phyloP scores from a whole-genome alignment of 2,113 vertebrate genomes.

The Trematomus loennbergii region DNA sequence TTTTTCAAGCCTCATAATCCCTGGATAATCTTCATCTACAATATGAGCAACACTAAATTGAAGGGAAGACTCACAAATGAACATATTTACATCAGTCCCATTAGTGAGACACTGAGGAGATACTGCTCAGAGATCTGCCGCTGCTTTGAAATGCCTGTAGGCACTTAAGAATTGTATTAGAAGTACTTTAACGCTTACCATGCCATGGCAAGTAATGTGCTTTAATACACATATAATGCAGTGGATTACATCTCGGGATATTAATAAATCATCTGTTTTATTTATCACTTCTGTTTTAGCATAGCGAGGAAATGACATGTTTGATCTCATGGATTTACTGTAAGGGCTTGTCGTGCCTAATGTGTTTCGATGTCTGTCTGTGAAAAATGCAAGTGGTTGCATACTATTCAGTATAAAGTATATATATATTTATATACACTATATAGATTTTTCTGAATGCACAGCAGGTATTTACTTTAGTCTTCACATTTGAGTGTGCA shows the following conservation, averaged over 20 bases:
- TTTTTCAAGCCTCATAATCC: constrained; percentile 78
- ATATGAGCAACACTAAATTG: constrained; percentile 79
- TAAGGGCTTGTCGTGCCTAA: constrained; percentile 41
- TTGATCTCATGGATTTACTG: constrained; percentile 70
- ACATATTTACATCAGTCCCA: constrained; percentile 85
- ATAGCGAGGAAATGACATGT: constrained; percentile 69
- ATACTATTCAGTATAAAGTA: no score
- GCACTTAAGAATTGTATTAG: constrained; percentile 81
- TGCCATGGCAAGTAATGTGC: constrained; percentile 76
- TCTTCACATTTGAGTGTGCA: neutral
- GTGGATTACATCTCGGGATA: constrained; percentile 78
- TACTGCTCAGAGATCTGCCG: constrained; percentile 64
- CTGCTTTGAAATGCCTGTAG: constrained; percentile 76
- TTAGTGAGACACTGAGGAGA: constrained; percentile 77
- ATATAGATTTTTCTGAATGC: constrained; percentile 3
- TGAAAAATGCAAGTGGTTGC: neutral
- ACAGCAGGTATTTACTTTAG: neutral
- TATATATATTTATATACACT: neutral
- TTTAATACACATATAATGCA: constrained; percentile 79
- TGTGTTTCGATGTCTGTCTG: neutral
- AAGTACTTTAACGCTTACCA: constrained; percentile 77
- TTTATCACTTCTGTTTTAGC: constrained; percentile 74
- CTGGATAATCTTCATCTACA: constrained; percentile 83
- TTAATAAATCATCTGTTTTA: constrained; percentile 81
- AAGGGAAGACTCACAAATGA: constrained; percentile 80